Conservation (phyloP, 2,113 vertebrate genomes). For the Chaetura pelagica region DNA sequence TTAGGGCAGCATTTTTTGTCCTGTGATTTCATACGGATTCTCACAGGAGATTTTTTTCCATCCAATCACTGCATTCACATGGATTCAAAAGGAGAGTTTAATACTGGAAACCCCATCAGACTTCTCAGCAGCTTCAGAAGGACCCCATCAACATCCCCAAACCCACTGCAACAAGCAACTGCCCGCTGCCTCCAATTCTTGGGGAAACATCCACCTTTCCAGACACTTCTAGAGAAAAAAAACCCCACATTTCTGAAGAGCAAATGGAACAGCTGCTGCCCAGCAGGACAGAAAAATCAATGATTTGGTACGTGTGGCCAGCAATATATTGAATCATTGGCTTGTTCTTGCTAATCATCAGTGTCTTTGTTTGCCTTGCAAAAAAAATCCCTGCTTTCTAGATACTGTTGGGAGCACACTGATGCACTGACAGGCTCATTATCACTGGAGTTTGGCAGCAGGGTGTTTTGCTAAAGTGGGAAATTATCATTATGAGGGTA, state of each 20-base stretch:
- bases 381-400: constrained; percentile 61
- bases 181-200: background rate
- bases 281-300: constrained; percentile 58
- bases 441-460: constrained; percentile 63
- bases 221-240: background rate
- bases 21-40: background rate
- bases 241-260: background rate
- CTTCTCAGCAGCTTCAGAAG: constrained; percentile 15
- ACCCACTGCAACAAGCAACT: background rate
- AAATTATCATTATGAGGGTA: constrained; percentile 66
- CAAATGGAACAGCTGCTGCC: constrained; percentile 65
- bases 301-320: constrained; percentile 54
- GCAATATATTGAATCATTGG: constrained; percentile 47
- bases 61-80: background rate
- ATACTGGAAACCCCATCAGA: background rate
- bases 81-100: background rate
- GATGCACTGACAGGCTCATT: constrained; percentile 65
- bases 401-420: constrained; percentile 23
- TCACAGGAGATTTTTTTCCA: background rate
- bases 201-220: background rate
- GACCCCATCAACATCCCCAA: background rate
- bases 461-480: constrained; percentile 67
- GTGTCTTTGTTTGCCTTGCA: constrained; percentile 67
- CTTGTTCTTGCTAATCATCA: constrained; percentile 66
- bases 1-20: constrained; percentile 17